Evolutionary conservation across 53 echinoderm and acorn worm genomes (phyloP), one percentile per base, ranked within the genome.

Genomic region (Echinometra lucunter): DNA sequence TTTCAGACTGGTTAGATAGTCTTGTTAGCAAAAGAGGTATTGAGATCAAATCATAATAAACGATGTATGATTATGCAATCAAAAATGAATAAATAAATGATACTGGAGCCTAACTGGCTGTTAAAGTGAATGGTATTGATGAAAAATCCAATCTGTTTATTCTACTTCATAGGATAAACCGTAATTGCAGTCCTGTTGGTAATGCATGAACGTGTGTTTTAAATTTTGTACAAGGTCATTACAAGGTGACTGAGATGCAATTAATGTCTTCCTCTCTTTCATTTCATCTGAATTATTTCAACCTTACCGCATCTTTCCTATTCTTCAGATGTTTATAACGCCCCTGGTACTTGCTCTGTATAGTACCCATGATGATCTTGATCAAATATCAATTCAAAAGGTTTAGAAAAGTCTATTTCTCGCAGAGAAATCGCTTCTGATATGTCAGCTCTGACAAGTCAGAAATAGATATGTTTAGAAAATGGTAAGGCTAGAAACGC

Each of bases 261-360:
- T 34, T 0, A 1, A n/a, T n/a, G n/a, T n/a, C n/a, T 72, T 72
- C 15, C 16, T 72, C 72, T 0, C 18, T 78, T 42, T 78, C 38
- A 18, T 38, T 78, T 78, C 4, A 0, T 63, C 63, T 21, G 0
- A 58, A 63, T 63, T 21, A 63, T 74, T 78, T 12, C 18, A 18
- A 49, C 6, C 90, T 90, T 66, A 90, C 90, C 90, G 25, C 60
- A 90, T 90, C 90, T 90, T 90, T 90, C 58, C 19, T 40, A 60
- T 90, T 90, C 42, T 57, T 40, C 19, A 90, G 66, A 90, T 58
- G 40, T 60, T 90, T 90, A 66, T 90, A 90, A 30, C 90, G 90
- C 18, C 66, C 90, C 66, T 90, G 90, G 90, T 58, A 90, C 90
- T 60, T 90, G 90, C 90, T 90, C 90, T 90, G 90, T 23, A 58